Conservation (phyloP, 2,888 invertebrate genomes). For the Eurois occulta region DNA sequence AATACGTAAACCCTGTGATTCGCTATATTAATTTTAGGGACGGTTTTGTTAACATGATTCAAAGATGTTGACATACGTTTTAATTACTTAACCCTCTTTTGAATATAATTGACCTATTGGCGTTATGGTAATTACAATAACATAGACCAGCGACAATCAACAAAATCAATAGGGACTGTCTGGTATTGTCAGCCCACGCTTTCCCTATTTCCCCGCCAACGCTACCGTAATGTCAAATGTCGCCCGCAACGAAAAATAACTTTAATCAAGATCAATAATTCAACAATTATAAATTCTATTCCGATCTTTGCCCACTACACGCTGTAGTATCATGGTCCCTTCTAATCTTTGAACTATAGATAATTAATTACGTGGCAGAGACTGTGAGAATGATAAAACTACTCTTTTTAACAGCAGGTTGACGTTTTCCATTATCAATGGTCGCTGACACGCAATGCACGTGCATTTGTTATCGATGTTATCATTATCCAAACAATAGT, state of each 20-base stretch:
- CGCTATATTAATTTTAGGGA: neutral
- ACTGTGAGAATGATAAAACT: slow-evolving; percentile 29
- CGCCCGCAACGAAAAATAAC: neutral
- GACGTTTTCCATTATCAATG: slow-evolving; percentile 1
- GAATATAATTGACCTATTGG: neutral
- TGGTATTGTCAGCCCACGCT: neutral
- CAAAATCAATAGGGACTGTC: neutral
- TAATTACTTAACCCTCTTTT: neutral
- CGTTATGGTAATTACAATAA: neutral
- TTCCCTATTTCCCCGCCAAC: slow-evolving; percentile 17
- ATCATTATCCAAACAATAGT: too few relatives aligned
- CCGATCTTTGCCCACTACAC: slow-evolving; percentile 23
- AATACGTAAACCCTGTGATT: neutral
- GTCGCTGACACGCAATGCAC: neutral
- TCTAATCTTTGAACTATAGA: slow-evolving; percentile 37
- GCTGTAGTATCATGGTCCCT: slow-evolving; percentile 15
- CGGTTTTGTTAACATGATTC: neutral
- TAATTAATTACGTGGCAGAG: slow-evolving; percentile 4
- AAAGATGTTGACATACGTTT: neutral
- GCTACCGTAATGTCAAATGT: neutral
- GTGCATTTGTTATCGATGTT: slow-evolving; percentile 7
- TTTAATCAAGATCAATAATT: slow-evolving; percentile 16
- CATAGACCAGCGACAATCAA: neutral
- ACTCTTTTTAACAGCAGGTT: neutral
- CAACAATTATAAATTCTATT: neutral